These are phyloP conservation scores for Penelope pileata DNA, from an alignment of 2,113 vertebrate genomes.

Conservation along the genomic window DNA sequence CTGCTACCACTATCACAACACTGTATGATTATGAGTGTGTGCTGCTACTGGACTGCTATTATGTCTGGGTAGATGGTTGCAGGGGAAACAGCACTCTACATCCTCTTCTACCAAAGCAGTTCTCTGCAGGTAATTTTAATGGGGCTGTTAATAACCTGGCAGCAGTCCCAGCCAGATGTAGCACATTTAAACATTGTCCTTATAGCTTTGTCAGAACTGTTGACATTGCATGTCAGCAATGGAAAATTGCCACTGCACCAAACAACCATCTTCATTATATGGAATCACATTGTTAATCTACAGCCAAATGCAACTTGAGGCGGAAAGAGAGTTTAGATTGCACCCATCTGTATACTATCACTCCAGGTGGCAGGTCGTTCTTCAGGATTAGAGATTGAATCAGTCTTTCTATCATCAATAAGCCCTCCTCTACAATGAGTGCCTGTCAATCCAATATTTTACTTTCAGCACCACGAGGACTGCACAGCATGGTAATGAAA, in stretches of 20 bases:
- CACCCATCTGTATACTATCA: constrained; percentile 75
- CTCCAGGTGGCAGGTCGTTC: constrained; percentile 76
- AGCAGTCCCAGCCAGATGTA: constrained; percentile 70
- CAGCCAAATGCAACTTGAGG: constrained; percentile 72
- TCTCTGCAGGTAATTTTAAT: constrained; percentile 72
- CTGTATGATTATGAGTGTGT: neutral
- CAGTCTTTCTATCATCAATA: constrained; percentile 76
- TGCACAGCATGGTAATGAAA: constrained; percentile 72
- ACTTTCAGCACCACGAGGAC: constrained; percentile 57
- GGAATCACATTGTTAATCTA: constrained; percentile 74
- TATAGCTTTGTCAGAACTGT: constrained; percentile 67
- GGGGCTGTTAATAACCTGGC: constrained; percentile 71
- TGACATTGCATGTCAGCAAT: constrained; percentile 67
- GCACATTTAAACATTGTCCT: constrained; percentile 62
- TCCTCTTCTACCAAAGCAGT: constrained; percentile 15
- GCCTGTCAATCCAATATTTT: constrained; percentile 76
- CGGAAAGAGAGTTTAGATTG: constrained; percentile 67
- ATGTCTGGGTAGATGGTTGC: neutral
- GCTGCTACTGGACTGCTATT: neutral
- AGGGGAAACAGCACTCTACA: neutral
- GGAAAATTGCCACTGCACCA: constrained; percentile 72
- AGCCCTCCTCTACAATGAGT: constrained; percentile 64
- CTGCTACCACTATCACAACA: neutral
- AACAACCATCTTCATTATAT: constrained; percentile 73
- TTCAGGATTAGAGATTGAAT: constrained; percentile 79